A percentile compares a stretch with the other conserved stretches of the same genome.
Evolutionary conservation across 2,888 invertebrate genomes (phyloP).

Genomic region (Meliscaeva auricollis): DNA sequence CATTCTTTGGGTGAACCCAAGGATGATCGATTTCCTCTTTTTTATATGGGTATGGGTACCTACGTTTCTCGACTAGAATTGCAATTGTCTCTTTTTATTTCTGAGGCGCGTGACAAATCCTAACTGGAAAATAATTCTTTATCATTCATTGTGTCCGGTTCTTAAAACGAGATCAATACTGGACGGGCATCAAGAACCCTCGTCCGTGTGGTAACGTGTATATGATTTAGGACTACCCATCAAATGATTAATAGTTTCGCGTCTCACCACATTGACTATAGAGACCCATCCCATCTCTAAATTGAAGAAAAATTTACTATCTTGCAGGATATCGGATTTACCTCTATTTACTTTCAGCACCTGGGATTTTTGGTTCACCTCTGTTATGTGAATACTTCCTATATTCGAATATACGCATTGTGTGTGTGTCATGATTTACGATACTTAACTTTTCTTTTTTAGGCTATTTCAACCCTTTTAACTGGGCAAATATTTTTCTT

Average conservation of each 20-base stretch:
- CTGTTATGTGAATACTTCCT: constrained; percentile 43
- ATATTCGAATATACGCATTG: constrained; percentile 55
- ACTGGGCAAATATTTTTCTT: constrained; percentile 65
- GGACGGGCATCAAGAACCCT: not conserved
- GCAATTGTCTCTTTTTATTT: constrained; percentile 29
- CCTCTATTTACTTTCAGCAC: constrained; percentile 64
- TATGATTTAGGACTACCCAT: constrained; percentile 40
- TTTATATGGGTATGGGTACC: no score
- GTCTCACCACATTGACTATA: constrained; percentile 50
- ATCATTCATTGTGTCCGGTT: constrained; percentile 33
- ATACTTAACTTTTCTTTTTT: constrained; percentile 55
- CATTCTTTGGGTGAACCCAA: constrained; percentile 48
- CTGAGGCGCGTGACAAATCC: constrained; percentile 68
- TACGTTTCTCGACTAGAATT: constrained; percentile 22
- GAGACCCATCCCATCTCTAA: constrained; percentile 34
- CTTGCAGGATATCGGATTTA: constrained; percentile 49
- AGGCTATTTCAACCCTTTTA: constrained; percentile 19
- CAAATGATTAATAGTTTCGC: constrained; percentile 64
- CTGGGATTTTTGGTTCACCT: constrained; percentile 55
- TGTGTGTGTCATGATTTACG: constrained; percentile 59
- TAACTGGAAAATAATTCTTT: constrained; percentile 62
- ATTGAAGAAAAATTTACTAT: constrained; percentile 61
- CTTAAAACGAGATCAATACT: constrained; percentile 27
- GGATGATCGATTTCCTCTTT: constrained; percentile 39
- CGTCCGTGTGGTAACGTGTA: not conserved